Conservation (phyloP, 2,113 vertebrate genomes). For the Neomonachus schauinslandi region DNA sequence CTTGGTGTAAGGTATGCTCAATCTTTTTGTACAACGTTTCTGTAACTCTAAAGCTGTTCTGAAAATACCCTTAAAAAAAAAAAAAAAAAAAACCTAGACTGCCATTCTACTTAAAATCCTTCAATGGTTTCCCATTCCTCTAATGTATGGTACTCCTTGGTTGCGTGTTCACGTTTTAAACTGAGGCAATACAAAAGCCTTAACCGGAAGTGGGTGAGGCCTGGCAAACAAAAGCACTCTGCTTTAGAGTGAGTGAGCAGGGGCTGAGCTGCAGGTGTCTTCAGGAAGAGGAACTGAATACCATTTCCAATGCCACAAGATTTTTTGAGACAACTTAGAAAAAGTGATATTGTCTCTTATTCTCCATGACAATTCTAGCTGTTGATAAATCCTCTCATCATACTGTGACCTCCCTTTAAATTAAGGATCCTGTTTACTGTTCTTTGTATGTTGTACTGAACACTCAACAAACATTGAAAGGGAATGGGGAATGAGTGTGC, state of each 20-base stretch:
- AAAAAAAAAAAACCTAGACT: not conserved
- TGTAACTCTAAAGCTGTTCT: not conserved
- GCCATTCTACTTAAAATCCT: not conserved
- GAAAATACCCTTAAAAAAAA: not conserved
- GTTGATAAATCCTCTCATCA: not conserved
- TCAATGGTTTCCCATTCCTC: not conserved
- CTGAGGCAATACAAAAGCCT: not conserved
- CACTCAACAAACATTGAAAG: not conserved
- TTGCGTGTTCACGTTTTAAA: not conserved
- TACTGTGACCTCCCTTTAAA: not conserved
- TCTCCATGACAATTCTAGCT: not conserved
- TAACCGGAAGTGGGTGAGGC: not conserved
- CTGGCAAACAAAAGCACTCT: not conserved
- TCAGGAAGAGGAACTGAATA: not conserved
- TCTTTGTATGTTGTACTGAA: not conserved
- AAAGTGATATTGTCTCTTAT: not conserved
- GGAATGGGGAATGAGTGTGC: not conserved
- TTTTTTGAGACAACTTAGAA: not conserved
- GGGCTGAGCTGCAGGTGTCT: not conserved
- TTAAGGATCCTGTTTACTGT: not conserved
- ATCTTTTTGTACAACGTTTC: not conserved
- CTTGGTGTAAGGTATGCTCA: not conserved
- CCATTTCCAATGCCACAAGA: not conserved
- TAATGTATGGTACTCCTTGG: not conserved
- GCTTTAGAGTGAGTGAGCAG: not conserved